phyloP scores from a whole-genome alignment of 2,797 vertebrate species.

The Moxostoma hubbsi region DNA sequence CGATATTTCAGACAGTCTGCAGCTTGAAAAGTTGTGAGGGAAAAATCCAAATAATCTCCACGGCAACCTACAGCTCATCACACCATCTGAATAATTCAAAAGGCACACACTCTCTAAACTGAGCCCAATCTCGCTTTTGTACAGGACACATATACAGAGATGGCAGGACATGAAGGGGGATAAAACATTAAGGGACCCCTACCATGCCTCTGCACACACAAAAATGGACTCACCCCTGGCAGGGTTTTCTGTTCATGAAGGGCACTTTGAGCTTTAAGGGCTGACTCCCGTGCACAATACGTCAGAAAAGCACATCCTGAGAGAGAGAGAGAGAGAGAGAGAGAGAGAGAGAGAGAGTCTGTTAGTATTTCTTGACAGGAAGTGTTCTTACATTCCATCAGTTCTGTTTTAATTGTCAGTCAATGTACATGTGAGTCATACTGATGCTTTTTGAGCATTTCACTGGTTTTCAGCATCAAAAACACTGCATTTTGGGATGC shows the following conservation, averaged over 20 bases:
- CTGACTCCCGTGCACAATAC: constrained; percentile 89
- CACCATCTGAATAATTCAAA: constrained; percentile 9
- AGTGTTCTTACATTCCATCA: too few species aligned
- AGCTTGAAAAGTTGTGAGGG: constrained; percentile 26
- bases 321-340: constrained; percentile 52
- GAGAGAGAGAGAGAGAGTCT: constrained; percentile 15
- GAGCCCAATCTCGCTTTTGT: constrained; percentile 3
- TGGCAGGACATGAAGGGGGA: constrained; percentile 24
- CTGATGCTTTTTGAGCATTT: too few species aligned
- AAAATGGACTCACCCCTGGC: constrained; percentile 83
- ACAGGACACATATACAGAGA: constrained; percentile 20
- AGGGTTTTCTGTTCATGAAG: constrained; percentile 92
- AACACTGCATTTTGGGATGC: too few species aligned
- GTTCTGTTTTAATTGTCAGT: too few species aligned
- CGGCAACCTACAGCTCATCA: background rate
- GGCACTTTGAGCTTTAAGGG: constrained; percentile 90
- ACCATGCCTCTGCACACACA: background rate
- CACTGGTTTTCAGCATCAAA: too few species aligned
- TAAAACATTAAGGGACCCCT: background rate
- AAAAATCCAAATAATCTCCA: constrained; percentile 8
- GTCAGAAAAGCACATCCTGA: constrained; percentile 81
- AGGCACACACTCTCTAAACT: background rate
- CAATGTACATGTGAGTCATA: too few species aligned
- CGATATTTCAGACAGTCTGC: constrained; percentile 8
- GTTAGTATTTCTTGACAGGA: background rate